Evolutionary conservation across 2,113 vertebrate genomes (phyloP).

Genomic region (Hypanus sabinus): DNA sequence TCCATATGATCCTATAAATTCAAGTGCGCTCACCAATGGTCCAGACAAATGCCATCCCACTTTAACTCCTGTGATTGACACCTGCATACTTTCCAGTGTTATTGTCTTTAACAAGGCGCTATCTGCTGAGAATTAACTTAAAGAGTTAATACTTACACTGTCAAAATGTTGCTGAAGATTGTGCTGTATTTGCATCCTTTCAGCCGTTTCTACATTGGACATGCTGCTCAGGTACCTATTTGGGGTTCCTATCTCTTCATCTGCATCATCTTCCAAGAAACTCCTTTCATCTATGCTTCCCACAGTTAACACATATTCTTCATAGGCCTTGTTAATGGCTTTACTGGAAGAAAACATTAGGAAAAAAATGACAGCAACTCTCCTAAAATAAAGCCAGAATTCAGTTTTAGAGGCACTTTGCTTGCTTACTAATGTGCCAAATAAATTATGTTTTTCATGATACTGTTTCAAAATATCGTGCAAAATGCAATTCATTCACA

Average conservation of each 20-base stretch:
- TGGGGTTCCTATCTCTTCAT: conserved; percentile 77
- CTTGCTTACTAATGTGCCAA: not conserved
- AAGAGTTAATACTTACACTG: conserved; percentile 48
- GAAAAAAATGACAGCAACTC: not conserved
- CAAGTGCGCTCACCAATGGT: not conserved
- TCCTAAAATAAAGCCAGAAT: not conserved
- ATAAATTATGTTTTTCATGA: not conserved
- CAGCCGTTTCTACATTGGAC: conserved; percentile 43
- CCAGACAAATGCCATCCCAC: not conserved
- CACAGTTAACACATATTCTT: conserved; percentile 76
- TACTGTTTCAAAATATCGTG: not conserved
- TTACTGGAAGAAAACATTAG: conserved; percentile 53
- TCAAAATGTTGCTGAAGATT: conserved; percentile 66
- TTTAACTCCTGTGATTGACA: not conserved
- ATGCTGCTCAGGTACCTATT: conserved; percentile 58
- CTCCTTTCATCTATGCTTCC: conserved; percentile 84
- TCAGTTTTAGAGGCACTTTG: not conserved
- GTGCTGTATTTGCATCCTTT: conserved; percentile 56
- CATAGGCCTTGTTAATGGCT: conserved; percentile 81
- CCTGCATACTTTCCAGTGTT: not conserved
- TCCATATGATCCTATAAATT: not conserved
- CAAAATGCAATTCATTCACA: not conserved
- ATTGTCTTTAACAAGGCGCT: not conserved
- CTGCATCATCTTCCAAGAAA: conserved; percentile 80
- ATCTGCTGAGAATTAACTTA: not conserved